These are phyloP conservation scores for Ophioninae sp. DNA, from an alignment of 2,888 invertebrate genomes.

Conservation along the genomic window DNA sequence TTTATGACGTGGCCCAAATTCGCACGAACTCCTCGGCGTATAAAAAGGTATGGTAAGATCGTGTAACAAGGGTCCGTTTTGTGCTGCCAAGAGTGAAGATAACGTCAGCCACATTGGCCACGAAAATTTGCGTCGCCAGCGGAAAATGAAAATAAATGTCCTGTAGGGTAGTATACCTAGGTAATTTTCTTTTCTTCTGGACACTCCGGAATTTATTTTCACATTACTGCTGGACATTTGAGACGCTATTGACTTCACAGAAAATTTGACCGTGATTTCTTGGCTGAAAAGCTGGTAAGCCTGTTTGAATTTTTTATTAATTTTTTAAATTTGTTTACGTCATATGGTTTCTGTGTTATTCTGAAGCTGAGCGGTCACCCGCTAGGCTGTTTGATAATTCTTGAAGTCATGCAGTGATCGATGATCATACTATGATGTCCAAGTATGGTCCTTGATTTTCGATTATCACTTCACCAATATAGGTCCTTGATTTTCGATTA, in stretches of 20 bases:
- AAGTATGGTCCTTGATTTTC: no score
- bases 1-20: constrained; percentile 21
- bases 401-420: no score
- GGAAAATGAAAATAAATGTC: constrained; percentile 48
- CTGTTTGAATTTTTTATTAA: background rate
- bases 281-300: background rate
- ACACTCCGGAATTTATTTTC: background rate
- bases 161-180: background rate
- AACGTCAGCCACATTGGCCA: constrained; percentile 53
- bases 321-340: background rate
- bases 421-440: no score
- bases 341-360: no score
- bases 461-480: no score
- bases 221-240: background rate
- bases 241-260: background rate
- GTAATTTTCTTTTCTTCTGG: background rate
- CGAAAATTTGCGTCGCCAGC: constrained; percentile 63
- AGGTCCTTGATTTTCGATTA: no score
- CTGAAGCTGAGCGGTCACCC: no score
- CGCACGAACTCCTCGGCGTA: background rate
- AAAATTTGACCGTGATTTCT: background rate
- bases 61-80: constrained; percentile 58
- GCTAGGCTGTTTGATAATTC: no score
- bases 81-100: constrained; percentile 67
- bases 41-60: constrained; percentile 23